Evolutionary conservation across 2,113 vertebrate species (phyloP).

Genomic region (Calypte anna): DNA sequence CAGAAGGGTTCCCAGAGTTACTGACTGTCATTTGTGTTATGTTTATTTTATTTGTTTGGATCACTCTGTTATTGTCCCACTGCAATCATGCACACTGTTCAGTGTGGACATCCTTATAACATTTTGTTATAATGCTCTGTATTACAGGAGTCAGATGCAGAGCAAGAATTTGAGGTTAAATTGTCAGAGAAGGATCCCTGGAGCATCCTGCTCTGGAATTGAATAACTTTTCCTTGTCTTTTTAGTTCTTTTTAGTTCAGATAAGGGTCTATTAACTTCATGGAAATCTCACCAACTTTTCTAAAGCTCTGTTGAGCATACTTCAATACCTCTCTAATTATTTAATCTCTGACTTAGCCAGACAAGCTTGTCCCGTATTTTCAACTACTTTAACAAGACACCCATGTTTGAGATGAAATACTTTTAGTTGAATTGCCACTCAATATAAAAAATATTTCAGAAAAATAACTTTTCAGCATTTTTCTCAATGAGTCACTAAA

Average conservation of each 20-base stretch:
- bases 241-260: background rate
- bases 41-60: background rate
- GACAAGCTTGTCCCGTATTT: background rate
- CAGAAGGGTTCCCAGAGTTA: background rate
- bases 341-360: constrained; percentile 6
- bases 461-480: background rate
- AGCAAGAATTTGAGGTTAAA: background rate
- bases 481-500: background rate
- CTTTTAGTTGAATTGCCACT: background rate
- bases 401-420: background rate
- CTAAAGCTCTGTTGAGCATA: background rate
- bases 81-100: background rate
- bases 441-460: background rate
- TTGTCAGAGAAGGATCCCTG: background rate
- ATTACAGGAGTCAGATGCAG: background rate
- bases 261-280: background rate
- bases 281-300: background rate
- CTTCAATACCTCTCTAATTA: background rate
- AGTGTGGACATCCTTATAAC: background rate
- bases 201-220: background rate
- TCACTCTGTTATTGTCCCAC: background rate
- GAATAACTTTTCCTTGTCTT: background rate
- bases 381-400: background rate
- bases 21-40: background rate
- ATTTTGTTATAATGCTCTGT: background rate